These are phyloP conservation scores for Brachypodius melanocephalos DNA, from an alignment of 2,113 vertebrate species.

Conservation along the genomic window DNA sequence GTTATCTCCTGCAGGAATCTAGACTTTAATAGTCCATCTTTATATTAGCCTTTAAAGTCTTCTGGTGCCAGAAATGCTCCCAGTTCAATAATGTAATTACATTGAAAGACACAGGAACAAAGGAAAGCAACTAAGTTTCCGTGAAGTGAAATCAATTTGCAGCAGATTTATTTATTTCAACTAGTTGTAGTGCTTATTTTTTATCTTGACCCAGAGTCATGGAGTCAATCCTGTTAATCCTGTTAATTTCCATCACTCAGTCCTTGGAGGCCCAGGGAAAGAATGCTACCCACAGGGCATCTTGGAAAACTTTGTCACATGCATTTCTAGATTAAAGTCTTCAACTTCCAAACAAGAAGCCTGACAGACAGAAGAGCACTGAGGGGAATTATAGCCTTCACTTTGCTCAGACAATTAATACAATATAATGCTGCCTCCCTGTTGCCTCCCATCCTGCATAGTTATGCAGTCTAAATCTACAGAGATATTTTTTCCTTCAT, in stretches of 20 bases:
- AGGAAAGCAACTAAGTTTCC: conserved; percentile 29
- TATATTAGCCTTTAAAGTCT: conserved; percentile 25
- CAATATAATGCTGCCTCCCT: background rate
- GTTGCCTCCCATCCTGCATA: background rate
- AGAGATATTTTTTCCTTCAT: conserved; percentile 3
- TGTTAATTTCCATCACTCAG: background rate
- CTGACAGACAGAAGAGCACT: background rate
- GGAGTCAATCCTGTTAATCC: no score
- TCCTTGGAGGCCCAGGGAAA: background rate
- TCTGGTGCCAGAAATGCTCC: background rate
- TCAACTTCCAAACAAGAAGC: background rate
- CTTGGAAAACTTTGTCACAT: background rate
- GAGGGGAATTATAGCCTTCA: background rate
- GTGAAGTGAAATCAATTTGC: conserved; percentile 10
- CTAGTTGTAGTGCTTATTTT: background rate
- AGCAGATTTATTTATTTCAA: background rate
- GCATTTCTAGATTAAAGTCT: background rate
- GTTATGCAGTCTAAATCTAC: background rate
- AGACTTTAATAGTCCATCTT: background rate
- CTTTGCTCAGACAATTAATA: conserved; percentile 10
- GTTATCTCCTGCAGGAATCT: conserved; percentile 31
- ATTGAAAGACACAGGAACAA: conserved; percentile 36
- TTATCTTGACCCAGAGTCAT: background rate
- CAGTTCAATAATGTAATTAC: conserved; percentile 37
- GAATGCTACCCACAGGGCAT: background rate